phyloP scores from a whole-genome alignment of 1,140 invertebrate genomes.

The silkworm (Bombyx mori) region ASM3026992v2 NC_085111.1:12634001-12634500 shows the following conservation, averaged over 20 bases:
- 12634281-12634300: too few species aligned
- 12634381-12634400: too few species aligned
- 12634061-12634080: constrained; percentile 45
- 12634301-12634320: too few species aligned
- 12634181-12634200: constrained; percentile 19
- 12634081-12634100: constrained; percentile 42
- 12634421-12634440: too few species aligned
- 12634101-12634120: constrained; percentile 46
- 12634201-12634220: constrained; percentile 20
- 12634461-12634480: too few species aligned
- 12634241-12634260: background rate
- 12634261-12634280: too few species aligned
- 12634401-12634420: too few species aligned
- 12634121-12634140: constrained; percentile 34
- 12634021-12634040: constrained; percentile 36
- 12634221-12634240: constrained; percentile 5
- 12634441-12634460: too few species aligned
- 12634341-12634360: too few species aligned
- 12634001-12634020: constrained; percentile 37
- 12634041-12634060: constrained; percentile 41
- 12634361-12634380: too few species aligned
- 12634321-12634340: too few species aligned
- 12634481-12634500: too few species aligned
- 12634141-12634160: constrained; percentile 35
- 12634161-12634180: constrained; percentile 28